These are phyloP conservation scores for Tinamus major DNA, from an alignment of 2,797 vertebrate genomes.

Conservation along the genomic window DNA sequence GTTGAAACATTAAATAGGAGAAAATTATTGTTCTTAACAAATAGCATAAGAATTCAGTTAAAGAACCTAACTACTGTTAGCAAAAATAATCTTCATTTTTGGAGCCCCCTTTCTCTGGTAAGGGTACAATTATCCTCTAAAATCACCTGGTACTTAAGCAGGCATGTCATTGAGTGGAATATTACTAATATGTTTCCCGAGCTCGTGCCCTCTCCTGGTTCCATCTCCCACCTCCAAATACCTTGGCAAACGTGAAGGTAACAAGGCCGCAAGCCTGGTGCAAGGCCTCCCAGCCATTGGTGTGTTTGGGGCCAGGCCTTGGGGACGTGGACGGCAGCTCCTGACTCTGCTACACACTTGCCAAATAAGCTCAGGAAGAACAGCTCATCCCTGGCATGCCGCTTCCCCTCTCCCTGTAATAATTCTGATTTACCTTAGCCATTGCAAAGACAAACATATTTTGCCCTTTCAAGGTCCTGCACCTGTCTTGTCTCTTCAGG, in stretches of 20 bases:
- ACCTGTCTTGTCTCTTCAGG: background rate
- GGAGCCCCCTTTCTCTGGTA: accelerated
- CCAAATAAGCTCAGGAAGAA: background rate
- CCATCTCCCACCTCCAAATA: background rate
- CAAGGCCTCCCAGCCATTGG: background rate
- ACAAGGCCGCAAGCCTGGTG: background rate
- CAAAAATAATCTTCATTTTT: background rate
- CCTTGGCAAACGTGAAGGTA: background rate
- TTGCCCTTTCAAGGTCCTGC: background rate
- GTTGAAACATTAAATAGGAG: background rate
- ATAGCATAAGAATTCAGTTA: background rate
- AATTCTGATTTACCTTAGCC: background rate
- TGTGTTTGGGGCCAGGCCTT: background rate
- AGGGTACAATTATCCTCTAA: background rate
- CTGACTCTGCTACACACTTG: background rate
- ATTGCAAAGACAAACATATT: background rate
- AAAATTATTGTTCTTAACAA: background rate
- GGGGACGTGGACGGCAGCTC: background rate
- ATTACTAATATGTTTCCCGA: background rate
- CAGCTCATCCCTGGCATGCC: background rate
- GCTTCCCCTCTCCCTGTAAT: accelerated
- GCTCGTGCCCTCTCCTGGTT: background rate
- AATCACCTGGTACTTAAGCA: background rate
- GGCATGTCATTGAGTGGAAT: background rate
- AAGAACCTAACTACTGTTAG: background rate